Evolutionary conservation across 2,888 invertebrate species (phyloP).

Genomic region (Saturnia japonica): DNA sequence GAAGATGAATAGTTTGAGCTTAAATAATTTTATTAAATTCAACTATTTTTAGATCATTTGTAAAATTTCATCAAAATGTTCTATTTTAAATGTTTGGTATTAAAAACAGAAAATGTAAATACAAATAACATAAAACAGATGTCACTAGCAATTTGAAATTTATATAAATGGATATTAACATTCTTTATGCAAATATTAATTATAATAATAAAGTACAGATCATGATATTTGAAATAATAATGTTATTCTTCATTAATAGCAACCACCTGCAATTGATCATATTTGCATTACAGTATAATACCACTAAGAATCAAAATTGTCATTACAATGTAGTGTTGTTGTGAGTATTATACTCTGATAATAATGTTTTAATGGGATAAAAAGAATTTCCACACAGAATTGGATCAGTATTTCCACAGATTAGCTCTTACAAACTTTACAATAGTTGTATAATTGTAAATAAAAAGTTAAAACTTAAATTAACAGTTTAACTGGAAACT

Average conservation of each 20-base stretch:
- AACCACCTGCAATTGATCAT: too few species aligned
- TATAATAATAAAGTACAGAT: neutral
- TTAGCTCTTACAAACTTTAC: too few species aligned
- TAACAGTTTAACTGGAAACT: neutral
- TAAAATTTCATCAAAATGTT: neutral
- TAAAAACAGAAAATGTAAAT: neutral
- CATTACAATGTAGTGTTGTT: too few species aligned
- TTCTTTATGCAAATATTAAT: neutral
- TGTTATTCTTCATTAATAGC: neutral
- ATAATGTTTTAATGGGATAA: too few species aligned
- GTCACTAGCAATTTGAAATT: neutral
- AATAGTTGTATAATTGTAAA: neutral
- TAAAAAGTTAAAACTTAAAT: neutral
- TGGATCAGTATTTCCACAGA: too few species aligned
- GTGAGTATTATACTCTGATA: too few species aligned
- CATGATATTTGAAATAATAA: neutral
- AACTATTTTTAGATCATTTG: neutral
- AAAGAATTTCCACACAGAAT: too few species aligned
- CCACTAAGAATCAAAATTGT: too few species aligned
- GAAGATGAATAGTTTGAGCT: neutral
- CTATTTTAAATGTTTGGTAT: neutral
- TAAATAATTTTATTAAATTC: neutral
- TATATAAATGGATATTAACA: neutral
- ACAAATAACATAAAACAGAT: neutral
- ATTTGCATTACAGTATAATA: too few species aligned